Evolutionary conservation across 1,140 invertebrate genomes (phyloP).

Genomic region (Cyclargus thomasi): DNA sequence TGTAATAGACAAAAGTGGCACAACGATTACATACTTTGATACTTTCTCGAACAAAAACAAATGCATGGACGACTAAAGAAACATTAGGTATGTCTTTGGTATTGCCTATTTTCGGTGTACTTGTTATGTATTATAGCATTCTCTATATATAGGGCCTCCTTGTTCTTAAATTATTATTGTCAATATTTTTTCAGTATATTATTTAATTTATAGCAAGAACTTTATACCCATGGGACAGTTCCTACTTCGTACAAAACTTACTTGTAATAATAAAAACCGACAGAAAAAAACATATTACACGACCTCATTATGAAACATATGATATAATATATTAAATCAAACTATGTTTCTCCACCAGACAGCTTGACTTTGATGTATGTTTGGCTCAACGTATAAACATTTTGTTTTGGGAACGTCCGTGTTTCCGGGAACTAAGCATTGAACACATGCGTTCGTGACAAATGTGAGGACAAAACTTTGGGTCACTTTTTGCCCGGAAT

Average conservation of each 20-base stretch:
- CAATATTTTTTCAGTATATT: no score
- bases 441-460: neutral
- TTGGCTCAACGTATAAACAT: neutral
- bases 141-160: no score
- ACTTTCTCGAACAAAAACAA: neutral
- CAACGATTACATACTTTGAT: constrained; percentile 15
- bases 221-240: no score
- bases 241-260: neutral
- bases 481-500: neutral
- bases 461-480: neutral
- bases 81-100: neutral
- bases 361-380: neutral
- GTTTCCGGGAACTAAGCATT: constrained; percentile 2
- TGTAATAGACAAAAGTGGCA: constrained; percentile 28
- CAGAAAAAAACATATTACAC: neutral
- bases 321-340: neutral
- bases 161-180: no score
- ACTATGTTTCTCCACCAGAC: neutral
- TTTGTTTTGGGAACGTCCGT: constrained; percentile 5
- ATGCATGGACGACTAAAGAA: neutral
- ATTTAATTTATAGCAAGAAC: no score
- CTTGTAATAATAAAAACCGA: neutral
- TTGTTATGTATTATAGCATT: no score
- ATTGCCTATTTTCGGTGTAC: neutral
- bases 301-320: neutral